Percentiles rank a stretch among this genome's conserved stretches.
phyloP scores from a whole-genome alignment of 2,113 vertebrate species.

The Erpornis zantholeuca region DNA sequence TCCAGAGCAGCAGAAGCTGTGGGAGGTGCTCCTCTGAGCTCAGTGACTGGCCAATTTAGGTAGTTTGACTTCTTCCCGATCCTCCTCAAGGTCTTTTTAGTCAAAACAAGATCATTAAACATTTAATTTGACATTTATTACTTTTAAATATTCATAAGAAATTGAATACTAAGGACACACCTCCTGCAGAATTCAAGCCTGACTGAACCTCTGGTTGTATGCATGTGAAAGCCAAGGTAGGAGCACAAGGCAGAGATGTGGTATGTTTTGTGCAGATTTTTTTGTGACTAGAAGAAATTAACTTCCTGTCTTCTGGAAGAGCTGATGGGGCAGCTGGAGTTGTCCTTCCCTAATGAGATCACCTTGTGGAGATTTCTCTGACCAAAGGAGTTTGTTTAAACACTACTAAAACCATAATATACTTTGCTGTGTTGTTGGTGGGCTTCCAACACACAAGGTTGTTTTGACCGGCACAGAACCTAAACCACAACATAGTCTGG shows the following conservation, averaged over 20 bases:
- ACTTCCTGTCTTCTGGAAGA: not conserved
- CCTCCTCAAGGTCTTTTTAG: slow-evolving; percentile 72
- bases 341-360: not conserved
- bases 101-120: slow-evolving; percentile 74
- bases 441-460: not conserved
- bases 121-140: slow-evolving; percentile 75
- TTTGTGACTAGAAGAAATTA: not conserved
- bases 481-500: not conserved
- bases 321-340: not conserved
- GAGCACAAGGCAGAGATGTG: not conserved
- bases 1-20: not conserved
- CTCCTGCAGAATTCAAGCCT: slow-evolving; percentile 26
- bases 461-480: not conserved
- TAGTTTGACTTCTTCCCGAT: slow-evolving; percentile 26
- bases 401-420: not conserved
- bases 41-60: not conserved
- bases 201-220: not conserved
- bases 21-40: not conserved
- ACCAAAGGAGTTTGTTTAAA: not conserved
- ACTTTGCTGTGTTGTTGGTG: not conserved
- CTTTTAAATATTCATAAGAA: slow-evolving; percentile 75
- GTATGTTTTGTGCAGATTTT: not conserved
- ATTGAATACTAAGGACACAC: slow-evolving; percentile 54
- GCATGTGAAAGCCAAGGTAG: not conserved
- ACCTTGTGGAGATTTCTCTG: not conserved